Evolutionary conservation across 2,888 invertebrate species (phyloP).

Genomic region (Drosophila multiciliata): DNA sequence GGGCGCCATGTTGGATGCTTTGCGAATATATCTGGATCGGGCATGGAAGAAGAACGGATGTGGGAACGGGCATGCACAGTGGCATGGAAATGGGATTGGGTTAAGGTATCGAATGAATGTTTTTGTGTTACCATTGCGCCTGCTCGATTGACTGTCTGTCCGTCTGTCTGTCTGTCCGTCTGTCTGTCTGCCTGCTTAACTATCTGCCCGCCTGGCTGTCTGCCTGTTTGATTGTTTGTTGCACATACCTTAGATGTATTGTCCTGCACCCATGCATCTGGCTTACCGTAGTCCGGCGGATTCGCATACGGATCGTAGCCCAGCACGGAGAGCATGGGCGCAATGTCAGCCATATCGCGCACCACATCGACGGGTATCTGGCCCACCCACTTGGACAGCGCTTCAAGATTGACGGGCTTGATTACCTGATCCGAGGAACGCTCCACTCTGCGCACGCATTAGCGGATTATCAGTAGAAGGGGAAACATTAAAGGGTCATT

Average conservation of each 20-base stretch:
- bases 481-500: not conserved
- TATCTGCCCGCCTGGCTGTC: constrained; percentile 19
- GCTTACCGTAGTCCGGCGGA: constrained; percentile 96
- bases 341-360: constrained; percentile 95
- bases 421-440: constrained; percentile 99
- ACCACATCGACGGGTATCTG: constrained; percentile 96
- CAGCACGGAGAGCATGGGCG: constrained; percentile 96
- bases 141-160: constrained; percentile 32
- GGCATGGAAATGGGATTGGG: not conserved
- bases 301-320: constrained; percentile 98
- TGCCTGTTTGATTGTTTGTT: constrained; percentile 62
- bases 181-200: not conserved
- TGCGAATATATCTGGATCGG: constrained; percentile 56
- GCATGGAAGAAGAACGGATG: constrained; percentile 5
- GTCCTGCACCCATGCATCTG: constrained; percentile 90
- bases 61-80: not conserved
- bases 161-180: constrained; percentile 16
- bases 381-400: constrained; percentile 96
- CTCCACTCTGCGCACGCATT: constrained; percentile 90
- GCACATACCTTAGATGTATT: constrained; percentile 86
- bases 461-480: constrained; percentile 51
- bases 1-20: constrained; percentile 60
- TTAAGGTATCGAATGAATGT: constrained; percentile 5
- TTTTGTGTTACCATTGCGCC: constrained; percentile 19
- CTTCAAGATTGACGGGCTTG: constrained; percentile 98